phyloP scores from a whole-genome alignment of 2,888 invertebrate genomes.

The Agrotis ipsilon region DNA sequence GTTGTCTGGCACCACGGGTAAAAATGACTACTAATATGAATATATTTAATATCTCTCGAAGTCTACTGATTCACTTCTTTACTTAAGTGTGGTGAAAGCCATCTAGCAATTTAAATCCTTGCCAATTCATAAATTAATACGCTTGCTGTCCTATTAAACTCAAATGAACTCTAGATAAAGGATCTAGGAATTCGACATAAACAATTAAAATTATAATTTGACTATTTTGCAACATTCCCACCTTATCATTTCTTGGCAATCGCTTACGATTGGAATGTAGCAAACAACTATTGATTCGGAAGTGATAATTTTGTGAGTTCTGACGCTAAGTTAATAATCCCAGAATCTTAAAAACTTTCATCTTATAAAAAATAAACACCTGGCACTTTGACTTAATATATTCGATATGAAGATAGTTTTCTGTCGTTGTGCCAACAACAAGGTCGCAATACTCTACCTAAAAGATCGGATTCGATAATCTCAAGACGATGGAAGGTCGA shows the following conservation, averaged over 20 bases:
- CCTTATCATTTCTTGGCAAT: slow-evolving; percentile 32
- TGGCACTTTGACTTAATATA: not conserved
- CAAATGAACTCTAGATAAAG: slow-evolving; percentile 20
- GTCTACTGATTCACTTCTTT: no score
- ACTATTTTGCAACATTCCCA: slow-evolving; percentile 31
- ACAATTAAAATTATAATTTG: slow-evolving; percentile 17
- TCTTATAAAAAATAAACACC: not conserved
- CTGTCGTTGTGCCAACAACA: not conserved
- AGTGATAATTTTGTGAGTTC: not conserved
- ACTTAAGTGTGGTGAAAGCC: not conserved
- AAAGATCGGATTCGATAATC: no score
- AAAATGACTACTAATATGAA: no score
- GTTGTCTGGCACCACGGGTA: no score
- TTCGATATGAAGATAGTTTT: not conserved
- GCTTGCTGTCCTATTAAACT: slow-evolving; percentile 21
- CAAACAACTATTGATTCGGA: slow-evolving; percentile 3
- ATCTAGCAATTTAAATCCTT: not conserved
- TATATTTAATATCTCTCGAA: no score
- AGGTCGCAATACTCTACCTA: no score
- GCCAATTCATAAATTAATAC: not conserved
- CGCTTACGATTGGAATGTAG: slow-evolving; percentile 40
- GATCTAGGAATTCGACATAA: slow-evolving; percentile 17
- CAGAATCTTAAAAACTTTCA: no score
- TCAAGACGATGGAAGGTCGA: no score
- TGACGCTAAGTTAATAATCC: no score